Evolutionary conservation across 2,113 vertebrate species (phyloP), one percentile per base, ranked within the genome.

Genomic region (Maccullochella peelii): DNA sequence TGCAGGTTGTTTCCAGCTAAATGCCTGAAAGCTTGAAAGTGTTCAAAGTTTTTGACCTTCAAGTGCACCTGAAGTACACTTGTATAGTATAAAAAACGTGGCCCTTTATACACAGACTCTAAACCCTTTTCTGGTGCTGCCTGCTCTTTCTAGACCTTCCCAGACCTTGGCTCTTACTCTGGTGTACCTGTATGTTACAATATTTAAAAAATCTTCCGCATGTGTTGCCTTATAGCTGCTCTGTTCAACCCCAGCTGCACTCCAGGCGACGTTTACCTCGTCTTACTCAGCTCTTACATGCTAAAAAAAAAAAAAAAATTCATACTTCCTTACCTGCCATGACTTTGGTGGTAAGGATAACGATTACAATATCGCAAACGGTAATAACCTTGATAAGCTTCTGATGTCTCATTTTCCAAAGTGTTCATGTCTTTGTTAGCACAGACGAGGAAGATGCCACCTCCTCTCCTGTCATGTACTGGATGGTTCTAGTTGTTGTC

Each of bases 141-240:
- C 76, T 61, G 62, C 71, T 66, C 65, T 84, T 18, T 81, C 42
- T 44, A 42, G 77, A 73, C 82, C 66, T 73, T 84, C 78, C 68
- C 84, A 55, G 78, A 76, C 62, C 42, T 73, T 33, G 65, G 79
- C 83, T 58, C 27, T 73, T 36, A 47, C 33, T 85, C 67, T 58
- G 68, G 57, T 88, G 73, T 59, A 59, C 82, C 47, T 83, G 47
- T 91, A 58, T 74, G 71, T 85, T 88, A 65, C 58, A 67, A 54
- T 89, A 90, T 86, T 73, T 59, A 12, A 74, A 73, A 73, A 82
- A 52, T 75, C 52, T 57, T 88, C 77, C 50, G 82, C 89, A 91
- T 94, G 93, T 83, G 75, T 93, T 92, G 91, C 93, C 89, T 94
- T 93, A 86, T 72, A 85, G 81, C 91, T 80, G 73, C 89, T 91